phyloP scores from a whole-genome alignment of 2,888 invertebrate genomes.

The Drosophila dives region DNA sequence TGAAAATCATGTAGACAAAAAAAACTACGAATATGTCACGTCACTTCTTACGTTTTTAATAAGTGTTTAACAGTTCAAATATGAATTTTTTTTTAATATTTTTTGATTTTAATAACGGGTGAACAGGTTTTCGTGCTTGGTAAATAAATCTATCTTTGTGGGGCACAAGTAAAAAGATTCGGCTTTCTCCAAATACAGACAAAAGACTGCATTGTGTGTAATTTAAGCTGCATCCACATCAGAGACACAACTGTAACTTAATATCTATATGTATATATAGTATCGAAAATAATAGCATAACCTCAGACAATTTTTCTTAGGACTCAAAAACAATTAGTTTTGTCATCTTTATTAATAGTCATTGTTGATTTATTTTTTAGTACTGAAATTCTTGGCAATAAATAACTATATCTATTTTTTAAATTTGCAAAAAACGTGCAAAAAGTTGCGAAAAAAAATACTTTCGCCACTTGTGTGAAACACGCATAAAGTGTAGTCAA shows the following conservation, averaged over 20 bases:
- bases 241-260: not conserved
- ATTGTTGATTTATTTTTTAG: not conserved
- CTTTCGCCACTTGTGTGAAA: not conserved
- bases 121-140: constrained; percentile 37
- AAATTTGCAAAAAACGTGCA: not conserved
- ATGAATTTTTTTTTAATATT: not conserved
- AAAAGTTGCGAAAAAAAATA: not conserved
- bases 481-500: no score
- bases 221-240: not conserved
- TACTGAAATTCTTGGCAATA: not conserved
- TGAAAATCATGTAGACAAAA: not conserved
- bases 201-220: constrained; percentile 7
- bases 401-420: not conserved
- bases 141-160: constrained; percentile 32
- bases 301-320: not conserved
- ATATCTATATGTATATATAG: not conserved
- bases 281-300: not conserved
- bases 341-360: not conserved
- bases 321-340: not conserved
- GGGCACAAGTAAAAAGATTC: constrained; percentile 12
- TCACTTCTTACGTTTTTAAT: not conserved
- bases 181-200: constrained; percentile 37
- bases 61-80: not conserved
- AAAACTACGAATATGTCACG: not conserved
- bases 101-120: constrained; percentile 1